Base-by-base conservation (phyloP, 2,888 invertebrate species). In the Barypeithes pellucidus region DNA sequence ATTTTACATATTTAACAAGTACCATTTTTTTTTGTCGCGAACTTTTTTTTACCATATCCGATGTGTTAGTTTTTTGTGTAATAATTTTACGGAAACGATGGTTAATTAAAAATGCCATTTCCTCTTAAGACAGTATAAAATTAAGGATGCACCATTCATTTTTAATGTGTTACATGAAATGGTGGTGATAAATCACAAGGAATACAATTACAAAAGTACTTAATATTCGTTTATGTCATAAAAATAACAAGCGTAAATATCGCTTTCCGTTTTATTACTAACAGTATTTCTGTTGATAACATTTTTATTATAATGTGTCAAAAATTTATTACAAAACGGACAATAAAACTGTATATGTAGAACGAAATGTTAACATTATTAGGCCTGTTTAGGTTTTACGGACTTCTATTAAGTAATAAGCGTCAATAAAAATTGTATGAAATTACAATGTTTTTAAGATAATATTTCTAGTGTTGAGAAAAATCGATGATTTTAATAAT, bases 241-340 rank as follows among this genome's bases (percentile, higher is more conserved):
- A 39, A 39, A 39, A 52, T 52, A 29, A 52, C 52, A 29, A 57
- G 14, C 5, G 29, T 29, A 52, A 29, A 52, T 22, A 20, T 47
- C 5, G n/a, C 54, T 57, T 24, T 57, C 12, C n/a, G 16, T 57
- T 57, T 57, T 57, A 57, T 18, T 16, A 18, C 33, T 57, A 57
- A 33, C 33, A 16, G 14, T 18, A 33, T 57, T 33, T 3, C 33
- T 57, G 33, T 33, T 33, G 54, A 57, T 33, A 57, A 57, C 54
- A 16, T 36, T 57, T 57, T 57, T 57, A 57, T 57, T 57, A 57
- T 57, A 33, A 57, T 33, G 33, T 57, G 54, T 57, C 54, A 33
- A 57, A 57, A 57, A 33, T 24, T 11, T 57, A 33, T 57, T 57
- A 33, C 29, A 57, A 33, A 29, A 57, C 33, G 14, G 29, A 52